Evolutionary conservation across 2,113 vertebrate species (phyloP), one percentile per base, ranked within the genome.

Genomic region (Bombycilla garrulus): DNA sequence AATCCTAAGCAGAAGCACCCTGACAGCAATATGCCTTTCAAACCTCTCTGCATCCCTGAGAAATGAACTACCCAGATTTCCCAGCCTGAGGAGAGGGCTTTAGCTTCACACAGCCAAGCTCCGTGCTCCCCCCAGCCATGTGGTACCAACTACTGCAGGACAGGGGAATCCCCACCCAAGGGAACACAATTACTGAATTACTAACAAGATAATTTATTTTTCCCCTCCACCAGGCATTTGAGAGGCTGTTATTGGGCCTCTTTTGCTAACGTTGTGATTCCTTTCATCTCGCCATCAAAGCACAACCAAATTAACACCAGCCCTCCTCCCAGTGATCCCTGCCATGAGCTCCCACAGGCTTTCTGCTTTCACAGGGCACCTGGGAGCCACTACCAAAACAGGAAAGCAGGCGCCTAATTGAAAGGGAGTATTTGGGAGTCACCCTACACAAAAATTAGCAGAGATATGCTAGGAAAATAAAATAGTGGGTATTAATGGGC

Each of bases 341-440:
- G n/a, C 88, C 61, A 15, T 7, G 74, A 20, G 4, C 58, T 89
- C 77, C 80, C 70, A 9, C 72, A 87, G 94, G 81, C 14, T 2
- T 73, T 91, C 66, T 21, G 92, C 89, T 86, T 23, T 73, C 90
- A 74, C 93, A 24, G 92, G 97, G 88, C 86, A 97, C 97, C 97
- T 97, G 96, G 56, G 96, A 92, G 73, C 71, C 29, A 0, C 60
- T 85, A 91, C 96, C 97, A 97, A 97, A 96, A 97, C 97, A 97
- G 98, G 98, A 98, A 98, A 96, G 96, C 88, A 29, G 96, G 96
- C 97, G 96, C 97, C 97, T 96, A 72, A 90, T 71, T 66, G 88
- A 71, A 70, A 96, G 90, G 94, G 95, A 96, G 95, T 94, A 95
- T 96, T 96, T 95, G 96, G 95, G 94, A 97, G 94, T 94, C 77